A percentile compares a stretch with the other conserved stretches of the same genome.
phyloP scores from a whole-genome alignment of 2,888 invertebrate species.

The Escarpia spicata region DNA sequence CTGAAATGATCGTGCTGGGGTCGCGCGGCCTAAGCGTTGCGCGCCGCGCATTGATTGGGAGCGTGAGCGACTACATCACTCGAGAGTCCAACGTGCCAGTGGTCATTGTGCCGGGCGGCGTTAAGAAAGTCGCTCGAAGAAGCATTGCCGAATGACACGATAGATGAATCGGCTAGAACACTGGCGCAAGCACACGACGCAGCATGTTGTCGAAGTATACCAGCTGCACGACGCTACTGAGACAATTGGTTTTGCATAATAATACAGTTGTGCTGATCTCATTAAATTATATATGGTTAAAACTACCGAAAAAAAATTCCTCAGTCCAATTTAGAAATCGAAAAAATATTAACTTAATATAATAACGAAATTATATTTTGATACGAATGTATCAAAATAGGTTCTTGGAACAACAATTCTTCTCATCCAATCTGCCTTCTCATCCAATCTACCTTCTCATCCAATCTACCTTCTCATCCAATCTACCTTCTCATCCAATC shows the following conservation, averaged over 20 bases:
- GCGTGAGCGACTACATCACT: conserved; percentile 26
- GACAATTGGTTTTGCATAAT: not conserved
- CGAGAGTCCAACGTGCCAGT: conserved; percentile 13
- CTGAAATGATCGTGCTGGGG: not conserved
- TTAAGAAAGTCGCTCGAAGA: not conserved
- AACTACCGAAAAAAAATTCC: too few species aligned
- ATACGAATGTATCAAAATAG: too few species aligned
- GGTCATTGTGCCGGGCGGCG: not conserved
- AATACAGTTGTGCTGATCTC: not conserved
- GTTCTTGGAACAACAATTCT: too few species aligned
- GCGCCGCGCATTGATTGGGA: conserved; percentile 19
- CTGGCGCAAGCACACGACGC: not conserved
- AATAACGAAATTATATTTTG: too few species aligned
- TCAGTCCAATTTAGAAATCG: too few species aligned
- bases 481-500: too few species aligned
- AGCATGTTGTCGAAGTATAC: not conserved
- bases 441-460: too few species aligned
- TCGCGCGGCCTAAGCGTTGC: not conserved
- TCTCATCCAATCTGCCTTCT: too few species aligned
- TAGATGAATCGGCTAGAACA: not conserved
- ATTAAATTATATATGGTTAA: not conserved
- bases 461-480: too few species aligned
- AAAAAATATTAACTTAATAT: too few species aligned
- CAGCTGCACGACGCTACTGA: not conserved
- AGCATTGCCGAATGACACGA: not conserved